Evolutionary conservation across 35 echinoderm and acorn worm species (phyloP).

Genomic region (Anneissia japonica): DNA sequence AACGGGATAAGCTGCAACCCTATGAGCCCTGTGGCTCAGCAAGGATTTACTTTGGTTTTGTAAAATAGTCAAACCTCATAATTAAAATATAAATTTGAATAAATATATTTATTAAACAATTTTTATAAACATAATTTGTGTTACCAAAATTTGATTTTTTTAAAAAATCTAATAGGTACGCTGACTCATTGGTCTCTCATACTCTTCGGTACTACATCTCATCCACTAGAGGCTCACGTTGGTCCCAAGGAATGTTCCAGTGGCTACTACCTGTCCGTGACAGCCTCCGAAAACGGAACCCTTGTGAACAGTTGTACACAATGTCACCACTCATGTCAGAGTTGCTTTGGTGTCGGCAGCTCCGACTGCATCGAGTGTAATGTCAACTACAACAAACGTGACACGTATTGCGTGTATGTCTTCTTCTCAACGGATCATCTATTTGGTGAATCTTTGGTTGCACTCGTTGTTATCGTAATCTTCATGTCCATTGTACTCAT

Average conservation of each 20-base stretch:
- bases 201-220: constrained; percentile 71
- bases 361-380: constrained; percentile 59
- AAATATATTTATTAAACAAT: too few relatives aligned
- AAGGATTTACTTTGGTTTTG: too few relatives aligned
- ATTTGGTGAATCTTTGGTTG: not conserved
- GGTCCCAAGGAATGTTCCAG: constrained; percentile 47
- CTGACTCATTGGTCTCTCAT: constrained; percentile 52
- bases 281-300: constrained; percentile 6
- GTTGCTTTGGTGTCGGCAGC: constrained; percentile 47
- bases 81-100: too few relatives aligned
- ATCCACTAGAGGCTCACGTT: constrained; percentile 44
- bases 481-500: not conserved
- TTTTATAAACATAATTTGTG: too few relatives aligned
- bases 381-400: constrained; percentile 51
- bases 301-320: constrained; percentile 37
- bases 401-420: constrained; percentile 40
- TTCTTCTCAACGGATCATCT: not conserved
- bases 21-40: too few relatives aligned
- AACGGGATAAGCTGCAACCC: too few relatives aligned
- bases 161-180: constrained; percentile 48
- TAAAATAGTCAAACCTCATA: too few relatives aligned
- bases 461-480: not conserved
- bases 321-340: constrained; percentile 58
- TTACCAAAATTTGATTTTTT: too few relatives aligned
- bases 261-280: constrained; percentile 38